These are phyloP conservation scores for Xiphophorus birchmanni DNA, from an alignment of 2,797 vertebrate species.

Conservation along the genomic window DNA sequence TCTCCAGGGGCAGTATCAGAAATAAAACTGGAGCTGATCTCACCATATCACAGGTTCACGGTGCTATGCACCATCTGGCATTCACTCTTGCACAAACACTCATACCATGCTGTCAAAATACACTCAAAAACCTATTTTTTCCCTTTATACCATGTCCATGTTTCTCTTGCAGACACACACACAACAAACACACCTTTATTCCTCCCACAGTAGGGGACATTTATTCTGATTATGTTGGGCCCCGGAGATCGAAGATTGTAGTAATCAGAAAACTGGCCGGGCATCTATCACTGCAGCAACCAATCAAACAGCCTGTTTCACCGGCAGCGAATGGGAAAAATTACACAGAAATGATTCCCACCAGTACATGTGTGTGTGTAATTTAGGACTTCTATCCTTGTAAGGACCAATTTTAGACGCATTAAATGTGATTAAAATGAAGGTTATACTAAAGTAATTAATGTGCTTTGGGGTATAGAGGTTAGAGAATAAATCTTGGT, in stretches of 20 bases:
- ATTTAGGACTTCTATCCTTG: constrained; percentile 30
- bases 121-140: constrained; percentile 37
- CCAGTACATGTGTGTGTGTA: constrained; percentile 18
- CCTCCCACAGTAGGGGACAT: constrained; percentile 75
- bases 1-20: not conserved
- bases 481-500: constrained; percentile 22
- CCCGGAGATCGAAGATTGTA: constrained; percentile 81
- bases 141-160: constrained; percentile 16
- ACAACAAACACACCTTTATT: constrained; percentile 66
- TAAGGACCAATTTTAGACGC: constrained; percentile 37
- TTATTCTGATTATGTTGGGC: constrained; percentile 84
- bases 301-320: constrained; percentile 77
- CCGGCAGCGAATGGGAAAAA: constrained; percentile 62
- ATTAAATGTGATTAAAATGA: constrained; percentile 13
- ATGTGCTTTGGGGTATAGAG: not conserved
- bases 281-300: constrained; percentile 84
- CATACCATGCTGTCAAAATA: constrained; percentile 28
- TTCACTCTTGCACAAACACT: constrained; percentile 35
- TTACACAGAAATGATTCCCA: constrained; percentile 74
- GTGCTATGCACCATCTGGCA: constrained; percentile 41
- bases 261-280: constrained; percentile 85
- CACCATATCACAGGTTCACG: constrained; percentile 28
- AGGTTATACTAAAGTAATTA: constrained; percentile 14
- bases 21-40: constrained; percentile 6
- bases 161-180: constrained; percentile 40